Conservation (phyloP, 2,113 vertebrate genomes). For the Scartelaos histophorus region DNA sequence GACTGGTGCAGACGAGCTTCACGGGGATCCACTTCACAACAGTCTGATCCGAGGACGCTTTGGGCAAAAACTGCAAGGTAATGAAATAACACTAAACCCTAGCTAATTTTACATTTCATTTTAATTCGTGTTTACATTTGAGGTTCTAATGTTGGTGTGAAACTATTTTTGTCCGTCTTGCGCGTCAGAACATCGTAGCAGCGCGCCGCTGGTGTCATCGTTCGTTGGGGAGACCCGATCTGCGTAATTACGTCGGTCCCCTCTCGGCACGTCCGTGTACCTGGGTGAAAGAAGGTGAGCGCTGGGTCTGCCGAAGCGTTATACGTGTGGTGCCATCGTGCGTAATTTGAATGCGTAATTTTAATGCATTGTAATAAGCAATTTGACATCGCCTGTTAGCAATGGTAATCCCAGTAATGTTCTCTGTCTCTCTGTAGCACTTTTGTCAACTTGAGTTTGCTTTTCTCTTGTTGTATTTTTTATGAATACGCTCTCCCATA, state of each 20-base stretch:
- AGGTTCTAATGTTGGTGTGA: neutral
- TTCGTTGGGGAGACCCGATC: slow-evolving; percentile 26
- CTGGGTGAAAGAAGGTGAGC: slow-evolving; percentile 55
- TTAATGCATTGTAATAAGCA: neutral
- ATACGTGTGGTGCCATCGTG: neutral
- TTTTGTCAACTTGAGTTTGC: too few species aligned
- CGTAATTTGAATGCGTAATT: neutral
- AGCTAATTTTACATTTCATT: neutral
- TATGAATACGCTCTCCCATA: too few species aligned
- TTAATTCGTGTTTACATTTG: neutral
- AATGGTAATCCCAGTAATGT: neutral
- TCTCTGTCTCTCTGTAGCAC: neutral
- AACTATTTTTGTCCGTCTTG: neutral
- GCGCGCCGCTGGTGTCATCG: slow-evolving; percentile 21
- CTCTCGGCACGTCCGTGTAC: slow-evolving; percentile 15
- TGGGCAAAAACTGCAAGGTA: slow-evolving; percentile 27
- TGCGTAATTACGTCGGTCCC: slow-evolving; percentile 27
- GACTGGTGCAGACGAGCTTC: slow-evolving; percentile 63
- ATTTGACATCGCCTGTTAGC: neutral
- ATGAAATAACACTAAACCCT: neutral
- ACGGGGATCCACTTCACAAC: slow-evolving; percentile 65
- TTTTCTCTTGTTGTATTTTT: too few species aligned
- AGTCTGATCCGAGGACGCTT: slow-evolving; percentile 54
- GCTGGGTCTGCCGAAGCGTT: neutral
- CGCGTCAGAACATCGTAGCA: slow-evolving; percentile 10